Percentiles rank a stretch among this genome's conserved stretches.
Evolutionary conservation across 2,797 vertebrate species (phyloP).

Genomic region (Ateles fusciceps): DNA sequence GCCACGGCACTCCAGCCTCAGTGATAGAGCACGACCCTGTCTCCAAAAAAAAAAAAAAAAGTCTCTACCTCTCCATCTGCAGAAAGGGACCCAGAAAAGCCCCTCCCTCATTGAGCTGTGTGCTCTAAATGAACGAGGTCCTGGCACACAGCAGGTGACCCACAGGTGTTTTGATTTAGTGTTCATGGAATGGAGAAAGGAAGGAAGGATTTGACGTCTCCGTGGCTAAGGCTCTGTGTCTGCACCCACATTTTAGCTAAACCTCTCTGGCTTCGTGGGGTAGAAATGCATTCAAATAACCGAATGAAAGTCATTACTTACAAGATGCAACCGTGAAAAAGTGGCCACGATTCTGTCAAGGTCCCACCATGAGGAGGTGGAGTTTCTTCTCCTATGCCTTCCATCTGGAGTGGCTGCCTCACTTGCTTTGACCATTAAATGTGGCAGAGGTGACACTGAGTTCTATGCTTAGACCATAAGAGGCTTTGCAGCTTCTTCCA

Average conservation of each 20-base stretch:
- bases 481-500: neutral
- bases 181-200: neutral
- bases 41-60: neutral
- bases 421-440: neutral
- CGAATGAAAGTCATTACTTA: neutral
- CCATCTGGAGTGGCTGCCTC: neutral
- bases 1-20: neutral
- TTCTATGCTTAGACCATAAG: neutral
- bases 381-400: neutral
- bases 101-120: neutral
- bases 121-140: neutral
- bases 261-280: neutral
- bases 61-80: neutral
- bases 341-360: too few relatives aligned
- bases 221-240: neutral
- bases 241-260: neutral
- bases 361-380: neutral
- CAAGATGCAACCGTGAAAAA: neutral
- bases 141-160: neutral
- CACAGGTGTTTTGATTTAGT: neutral
- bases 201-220: neutral
- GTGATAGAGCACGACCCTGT: neutral
- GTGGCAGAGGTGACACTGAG: neutral
- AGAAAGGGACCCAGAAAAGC: neutral
- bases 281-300: neutral